phyloP scores from a whole-genome alignment of 2,888 invertebrate species.

The Diachrysia chrysitis region DNA sequence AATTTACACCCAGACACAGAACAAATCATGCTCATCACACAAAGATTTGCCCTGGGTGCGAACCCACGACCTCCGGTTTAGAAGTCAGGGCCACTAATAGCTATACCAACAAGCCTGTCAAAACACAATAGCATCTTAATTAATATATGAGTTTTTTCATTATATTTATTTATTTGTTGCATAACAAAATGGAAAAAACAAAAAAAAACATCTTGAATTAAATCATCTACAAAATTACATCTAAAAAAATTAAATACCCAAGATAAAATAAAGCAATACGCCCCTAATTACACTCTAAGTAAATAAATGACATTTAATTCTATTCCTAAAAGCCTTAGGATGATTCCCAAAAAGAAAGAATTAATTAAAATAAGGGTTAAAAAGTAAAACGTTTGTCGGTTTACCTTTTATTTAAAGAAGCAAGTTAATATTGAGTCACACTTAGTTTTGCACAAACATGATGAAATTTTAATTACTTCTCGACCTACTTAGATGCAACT shows the following conservation, averaged over 20 bases:
- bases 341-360: conserved; percentile 11
- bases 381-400: conserved; percentile 26
- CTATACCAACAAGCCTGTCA: no score
- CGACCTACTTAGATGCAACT: not conserved
- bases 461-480: conserved; percentile 22
- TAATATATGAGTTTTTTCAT: no score
- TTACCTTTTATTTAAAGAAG: conserved; percentile 20
- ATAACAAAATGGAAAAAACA: no score
- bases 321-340: conserved; percentile 16
- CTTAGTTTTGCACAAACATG: conserved; percentile 20
- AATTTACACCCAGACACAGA: no score
- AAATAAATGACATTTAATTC: conserved; percentile 3
- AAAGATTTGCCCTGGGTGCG: no score
- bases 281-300: not conserved
- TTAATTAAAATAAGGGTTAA: conserved; percentile 34
- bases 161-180: no score
- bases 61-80: no score
- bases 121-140: no score
- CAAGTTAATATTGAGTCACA: conserved; percentile 11
- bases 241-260: not conserved
- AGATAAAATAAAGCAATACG: not conserved
- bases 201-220: no score
- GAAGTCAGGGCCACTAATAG: no score
- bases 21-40: no score
- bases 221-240: not conserved